These are phyloP conservation scores for Eupithecia exiguata DNA, from an alignment of 2,888 invertebrate species.

Conservation along the genomic window DNA sequence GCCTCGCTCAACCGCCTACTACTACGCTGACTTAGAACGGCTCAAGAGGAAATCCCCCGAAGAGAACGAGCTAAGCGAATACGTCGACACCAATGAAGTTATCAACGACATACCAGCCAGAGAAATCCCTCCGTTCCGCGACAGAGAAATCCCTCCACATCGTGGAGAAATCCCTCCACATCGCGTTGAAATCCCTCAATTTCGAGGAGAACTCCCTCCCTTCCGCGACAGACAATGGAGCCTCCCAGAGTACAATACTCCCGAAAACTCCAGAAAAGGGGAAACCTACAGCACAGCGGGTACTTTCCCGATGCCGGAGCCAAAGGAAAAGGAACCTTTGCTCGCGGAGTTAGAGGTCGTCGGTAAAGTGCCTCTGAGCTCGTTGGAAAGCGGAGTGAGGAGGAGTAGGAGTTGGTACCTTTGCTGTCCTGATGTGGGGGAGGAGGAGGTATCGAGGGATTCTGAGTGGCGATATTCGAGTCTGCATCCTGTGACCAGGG, in stretches of 20 bases:
- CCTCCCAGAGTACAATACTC: conserved; percentile 66
- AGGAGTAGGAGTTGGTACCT: conserved; percentile 85
- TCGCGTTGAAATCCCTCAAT: conserved; percentile 25
- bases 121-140: conserved; percentile 64
- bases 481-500: conserved; percentile 71
- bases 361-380: conserved; percentile 69
- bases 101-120: conserved; percentile 66
- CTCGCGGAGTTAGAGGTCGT: conserved; percentile 74
- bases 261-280: conserved; percentile 64
- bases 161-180: background rate
- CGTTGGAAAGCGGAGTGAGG: conserved; percentile 74
- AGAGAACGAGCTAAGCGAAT: conserved; percentile 75
- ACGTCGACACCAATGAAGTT: conserved; percentile 67
- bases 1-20: conserved; percentile 84
- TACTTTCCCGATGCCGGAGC: conserved; percentile 79
- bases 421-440: conserved; percentile 80
- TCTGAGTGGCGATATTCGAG: conserved; percentile 78
- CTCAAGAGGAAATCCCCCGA: conserved; percentile 73
- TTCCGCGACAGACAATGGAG: conserved; percentile 67
- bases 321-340: conserved; percentile 75
- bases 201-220: conserved; percentile 52
- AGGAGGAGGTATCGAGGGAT: conserved; percentile 73
- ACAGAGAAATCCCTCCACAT: background rate
- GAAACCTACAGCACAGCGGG: conserved; percentile 80
- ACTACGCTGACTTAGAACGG: conserved; percentile 84